A percentile compares a stretch with the other conserved stretches of the same genome.
These are phyloP conservation scores for Pristiophorus japonicus DNA, from an alignment of 2,113 vertebrate species.

Conservation along the genomic window DNA sequence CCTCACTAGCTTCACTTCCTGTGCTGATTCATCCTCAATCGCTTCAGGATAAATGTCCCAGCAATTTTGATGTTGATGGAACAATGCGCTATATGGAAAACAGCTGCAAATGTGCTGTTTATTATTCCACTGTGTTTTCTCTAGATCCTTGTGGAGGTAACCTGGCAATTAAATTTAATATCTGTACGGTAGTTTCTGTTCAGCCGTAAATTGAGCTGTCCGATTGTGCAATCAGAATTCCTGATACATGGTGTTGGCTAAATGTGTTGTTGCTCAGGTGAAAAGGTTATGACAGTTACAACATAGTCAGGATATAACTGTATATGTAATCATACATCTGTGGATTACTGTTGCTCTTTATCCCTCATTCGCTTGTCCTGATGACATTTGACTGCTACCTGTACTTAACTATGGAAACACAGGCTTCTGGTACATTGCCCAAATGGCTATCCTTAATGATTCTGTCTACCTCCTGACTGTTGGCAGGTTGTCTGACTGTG, in stretches of 20 bases:
- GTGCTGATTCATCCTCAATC: background rate
- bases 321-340: background rate
- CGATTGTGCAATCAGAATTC: background rate
- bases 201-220: background rate
- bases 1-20: background rate
- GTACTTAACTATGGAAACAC: background rate
- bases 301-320: background rate
- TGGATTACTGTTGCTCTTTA: background rate
- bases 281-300: background rate
- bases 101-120: background rate
- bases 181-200: background rate
- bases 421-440: background rate
- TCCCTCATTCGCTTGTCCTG: background rate
- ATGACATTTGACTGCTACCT: background rate
- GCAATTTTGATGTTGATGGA: background rate
- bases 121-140: background rate
- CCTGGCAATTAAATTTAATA: background rate
- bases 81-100: background rate
- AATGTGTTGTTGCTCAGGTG: constrained; percentile 1
- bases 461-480: background rate
- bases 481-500: background rate
- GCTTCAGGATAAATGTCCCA: background rate
- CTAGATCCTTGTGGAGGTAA: background rate
- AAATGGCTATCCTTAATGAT: background rate
- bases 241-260: background rate